Evolutionary conservation across 2,113 vertebrate genomes (phyloP).

Genomic region (Proteles cristata): DNA sequence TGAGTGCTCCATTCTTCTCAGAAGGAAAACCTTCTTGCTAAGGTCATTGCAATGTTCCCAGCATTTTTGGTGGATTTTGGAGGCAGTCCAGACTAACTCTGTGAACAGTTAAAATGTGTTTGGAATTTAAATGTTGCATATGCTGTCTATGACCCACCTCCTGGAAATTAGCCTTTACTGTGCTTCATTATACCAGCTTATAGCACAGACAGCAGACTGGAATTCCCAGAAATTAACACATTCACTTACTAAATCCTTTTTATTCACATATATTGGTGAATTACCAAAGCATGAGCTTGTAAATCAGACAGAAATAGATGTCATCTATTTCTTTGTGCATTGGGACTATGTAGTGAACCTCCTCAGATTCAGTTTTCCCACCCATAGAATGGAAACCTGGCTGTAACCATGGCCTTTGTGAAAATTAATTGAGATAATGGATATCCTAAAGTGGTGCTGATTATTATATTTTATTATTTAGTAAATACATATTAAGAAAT

Average conservation of each 20-base stretch:
- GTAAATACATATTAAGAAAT: not conserved
- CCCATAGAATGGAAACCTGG: not conserved
- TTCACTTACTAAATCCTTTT: constrained; percentile 3
- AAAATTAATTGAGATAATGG: not conserved
- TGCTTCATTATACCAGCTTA: constrained; percentile 12
- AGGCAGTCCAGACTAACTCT: not conserved
- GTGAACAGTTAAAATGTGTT: not conserved
- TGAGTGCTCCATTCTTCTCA: not conserved
- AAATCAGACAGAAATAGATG: not conserved
- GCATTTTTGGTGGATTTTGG: not conserved
- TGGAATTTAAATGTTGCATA: constrained; percentile 26
- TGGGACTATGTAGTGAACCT: not conserved
- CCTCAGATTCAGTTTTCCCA: not conserved
- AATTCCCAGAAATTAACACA: constrained; percentile 35
- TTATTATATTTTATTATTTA: not conserved
- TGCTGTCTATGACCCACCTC: not conserved
- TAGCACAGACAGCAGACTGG: not conserved
- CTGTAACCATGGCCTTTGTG: not conserved
- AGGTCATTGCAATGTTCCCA: not conserved
- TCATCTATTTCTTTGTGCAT: not conserved
- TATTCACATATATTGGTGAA: not conserved
- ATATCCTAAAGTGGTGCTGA: not conserved
- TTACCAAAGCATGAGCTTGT: not conserved
- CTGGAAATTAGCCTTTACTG: constrained; percentile 32
- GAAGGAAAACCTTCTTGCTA: not conserved